phyloP scores from a whole-genome alignment of 2,113 vertebrate genomes.

The Myotis brandtii region DNA sequence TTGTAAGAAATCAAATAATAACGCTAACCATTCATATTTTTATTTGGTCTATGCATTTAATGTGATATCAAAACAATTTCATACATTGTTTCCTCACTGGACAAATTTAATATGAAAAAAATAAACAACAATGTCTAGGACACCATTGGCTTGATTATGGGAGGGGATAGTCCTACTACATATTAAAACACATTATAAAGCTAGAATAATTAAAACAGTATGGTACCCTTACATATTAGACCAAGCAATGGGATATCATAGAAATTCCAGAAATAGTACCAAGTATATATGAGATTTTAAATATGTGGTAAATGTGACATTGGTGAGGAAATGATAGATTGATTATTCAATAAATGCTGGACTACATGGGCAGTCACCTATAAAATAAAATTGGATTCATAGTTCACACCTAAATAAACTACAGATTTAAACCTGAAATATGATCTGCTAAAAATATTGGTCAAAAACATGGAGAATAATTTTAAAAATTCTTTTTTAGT shows the following conservation, averaged over 20 bases:
- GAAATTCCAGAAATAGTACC: background rate
- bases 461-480: background rate
- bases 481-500: slow-evolving; percentile 1
- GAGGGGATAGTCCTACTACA: background rate
- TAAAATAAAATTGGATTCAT: slow-evolving; percentile 4
- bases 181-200: background rate
- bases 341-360: background rate
- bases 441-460: background rate
- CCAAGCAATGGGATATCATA: background rate
- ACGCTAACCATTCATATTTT: background rate
- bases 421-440: slow-evolving; percentile 23
- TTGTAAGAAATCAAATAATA: background rate
- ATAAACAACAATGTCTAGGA: background rate
- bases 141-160: background rate
- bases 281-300: slow-evolving; percentile 11
- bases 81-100: background rate
- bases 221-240: background rate
- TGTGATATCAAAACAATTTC: background rate
- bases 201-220: background rate
- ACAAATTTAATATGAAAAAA: slow-evolving; percentile 8
- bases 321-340: background rate
- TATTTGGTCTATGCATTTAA: background rate
- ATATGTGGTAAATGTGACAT: background rate
- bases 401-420: background rate
- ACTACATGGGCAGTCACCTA: background rate